Evolutionary conservation across 2,113 vertebrate species (phyloP).

Genomic region (Sminthopsis crassicaudata): DNA sequence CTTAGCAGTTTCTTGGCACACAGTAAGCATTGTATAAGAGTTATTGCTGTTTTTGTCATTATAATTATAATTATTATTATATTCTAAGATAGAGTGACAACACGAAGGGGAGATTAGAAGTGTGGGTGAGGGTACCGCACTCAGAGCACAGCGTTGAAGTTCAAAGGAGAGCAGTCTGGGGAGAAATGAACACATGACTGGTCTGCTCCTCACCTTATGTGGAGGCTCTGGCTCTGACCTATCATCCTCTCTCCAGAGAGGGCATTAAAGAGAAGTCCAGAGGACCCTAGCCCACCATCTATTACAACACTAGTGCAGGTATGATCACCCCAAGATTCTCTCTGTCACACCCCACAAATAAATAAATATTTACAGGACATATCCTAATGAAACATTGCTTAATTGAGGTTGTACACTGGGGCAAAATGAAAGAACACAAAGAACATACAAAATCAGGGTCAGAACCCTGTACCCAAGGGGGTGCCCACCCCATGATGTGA

Average conservation of each 20-base stretch:
- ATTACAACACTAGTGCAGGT: background rate
- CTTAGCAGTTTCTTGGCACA: background rate
- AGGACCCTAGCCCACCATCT: background rate
- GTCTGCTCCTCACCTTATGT: background rate
- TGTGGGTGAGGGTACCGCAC: too few species aligned
- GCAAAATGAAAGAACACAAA: background rate
- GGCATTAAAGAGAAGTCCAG: background rate
- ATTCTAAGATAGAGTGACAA: background rate
- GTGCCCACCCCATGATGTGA: background rate
- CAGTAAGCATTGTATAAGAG: background rate
- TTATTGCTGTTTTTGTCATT: too few species aligned
- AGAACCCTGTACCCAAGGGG: background rate
- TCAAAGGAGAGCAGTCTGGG: background rate
- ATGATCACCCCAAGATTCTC: background rate
- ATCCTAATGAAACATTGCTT: background rate
- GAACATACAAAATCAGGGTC: background rate
- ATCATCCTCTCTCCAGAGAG: background rate
- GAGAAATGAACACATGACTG: background rate
- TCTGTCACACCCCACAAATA: background rate
- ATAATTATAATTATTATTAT: background rate
- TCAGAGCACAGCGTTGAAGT: too few species aligned
- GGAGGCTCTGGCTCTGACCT: background rate
- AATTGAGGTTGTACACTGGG: background rate
- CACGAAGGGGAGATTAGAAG: too few species aligned
- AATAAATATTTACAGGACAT: background rate